Base-by-base conservation (phyloP, 1,140 invertebrate genomes). In the Rhopalosiphum padi region DNA sequence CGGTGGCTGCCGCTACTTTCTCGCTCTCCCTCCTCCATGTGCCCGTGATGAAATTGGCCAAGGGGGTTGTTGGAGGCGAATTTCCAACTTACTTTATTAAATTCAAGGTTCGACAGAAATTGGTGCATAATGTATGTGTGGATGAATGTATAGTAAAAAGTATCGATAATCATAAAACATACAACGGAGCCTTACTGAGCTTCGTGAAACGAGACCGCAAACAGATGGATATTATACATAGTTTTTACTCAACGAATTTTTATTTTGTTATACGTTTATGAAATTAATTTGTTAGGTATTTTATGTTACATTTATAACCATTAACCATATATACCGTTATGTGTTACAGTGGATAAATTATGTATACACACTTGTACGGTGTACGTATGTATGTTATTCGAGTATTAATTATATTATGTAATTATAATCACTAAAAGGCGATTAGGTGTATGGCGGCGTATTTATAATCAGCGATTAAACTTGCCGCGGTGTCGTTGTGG, bases 71-170 rank as follows among this genome's bases (percentile, higher is more conserved):
- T 77, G 21, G 2, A 77, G 4, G 90, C 37, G 60, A 43, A 43
- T 77, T 91, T 46, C 18, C 37, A 25, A 91, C 37, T 46, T 46
- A 46, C 35, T 91, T 91, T 77, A 91, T 91, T 91, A 91, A n/a
- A 91, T 91, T 90, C 41, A 60, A 60, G 11, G 89, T 55, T 82
- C 6, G 55, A 82, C 25, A 77, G 41, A 91, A 60, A 91, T 68
- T 91, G 90, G 90, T n/a, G 60, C 37, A 82, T 77, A 91, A 91
- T 89, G 23, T 55, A 89, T 37, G 35, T 37, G 35, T 35, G n/a
- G 23, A 4, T 87, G 30, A 35, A 48, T 43, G 22, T 46, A 48
- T 3, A n/a, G 43, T 87, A 18, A 30, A 53, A n/a, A 89, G 53
- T 89, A 89, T 35, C 35, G 87, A 88, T 88, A 88, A 51, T 23